A percentile compares a stretch with the other conserved stretches of the same genome.
These are phyloP conservation scores for Peromyscus leucopus DNA, from an alignment of 2,113 vertebrate species.

Conservation along the genomic window DNA sequence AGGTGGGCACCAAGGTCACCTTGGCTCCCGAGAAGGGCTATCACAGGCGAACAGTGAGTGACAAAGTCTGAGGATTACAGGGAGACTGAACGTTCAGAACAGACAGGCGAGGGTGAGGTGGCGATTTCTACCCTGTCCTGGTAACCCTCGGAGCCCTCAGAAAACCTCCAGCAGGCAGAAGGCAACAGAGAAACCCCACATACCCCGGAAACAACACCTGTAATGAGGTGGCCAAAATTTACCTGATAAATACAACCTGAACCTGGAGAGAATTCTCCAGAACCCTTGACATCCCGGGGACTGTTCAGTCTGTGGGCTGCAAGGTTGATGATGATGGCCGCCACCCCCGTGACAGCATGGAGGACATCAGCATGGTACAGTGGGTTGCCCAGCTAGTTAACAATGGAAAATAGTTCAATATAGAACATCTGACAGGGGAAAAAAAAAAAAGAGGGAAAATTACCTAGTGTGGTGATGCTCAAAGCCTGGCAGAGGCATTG, in stretches of 20 bases:
- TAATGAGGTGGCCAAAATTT: not conserved
- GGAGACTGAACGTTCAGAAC: not conserved
- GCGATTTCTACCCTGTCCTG: not conserved
- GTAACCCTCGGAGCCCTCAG: not conserved
- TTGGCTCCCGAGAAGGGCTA: not conserved
- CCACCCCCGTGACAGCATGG: too few relatives aligned
- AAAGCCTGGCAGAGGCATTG: not conserved
- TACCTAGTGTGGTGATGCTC: not conserved
- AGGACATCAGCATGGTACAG: not conserved
- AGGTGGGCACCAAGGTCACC: not conserved
- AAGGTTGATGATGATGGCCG: not conserved
- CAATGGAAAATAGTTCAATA: not conserved
- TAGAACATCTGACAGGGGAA: not conserved
- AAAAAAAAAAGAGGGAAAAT: not conserved
- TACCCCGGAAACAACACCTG: not conserved
- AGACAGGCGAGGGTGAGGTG: not conserved
- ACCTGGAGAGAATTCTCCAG: not conserved
- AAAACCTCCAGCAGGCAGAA: not conserved
- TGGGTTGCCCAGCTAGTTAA: not conserved
- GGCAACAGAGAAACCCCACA: not conserved
- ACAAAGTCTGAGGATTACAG: not conserved
- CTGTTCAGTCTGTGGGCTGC: not conserved
- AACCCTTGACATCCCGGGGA: not conserved
- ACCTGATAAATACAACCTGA: not conserved
- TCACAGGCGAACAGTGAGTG: not conserved